A percentile compares a stretch with the other conserved stretches of the same genome.
Conservation (phyloP, 1,140 invertebrate genomes). For the Trigoniulus corallinus region DNA sequence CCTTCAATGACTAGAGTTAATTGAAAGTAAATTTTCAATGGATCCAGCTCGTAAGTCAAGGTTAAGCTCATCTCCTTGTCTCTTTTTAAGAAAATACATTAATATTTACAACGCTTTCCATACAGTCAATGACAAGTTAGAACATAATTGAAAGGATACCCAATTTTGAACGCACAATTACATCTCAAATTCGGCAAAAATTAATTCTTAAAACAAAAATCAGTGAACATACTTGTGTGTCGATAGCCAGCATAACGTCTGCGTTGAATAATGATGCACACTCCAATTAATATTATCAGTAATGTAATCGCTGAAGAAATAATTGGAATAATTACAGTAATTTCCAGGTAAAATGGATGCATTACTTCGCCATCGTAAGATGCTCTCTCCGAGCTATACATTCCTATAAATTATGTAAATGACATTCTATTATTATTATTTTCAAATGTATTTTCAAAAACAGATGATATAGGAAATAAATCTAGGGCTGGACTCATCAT, state of each 20-base stretch:
- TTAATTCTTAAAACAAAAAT: not conserved
- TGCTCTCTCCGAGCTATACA: not conserved
- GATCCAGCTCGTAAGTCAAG: no score
- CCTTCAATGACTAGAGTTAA: no score
- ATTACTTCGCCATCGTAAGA: not conserved
- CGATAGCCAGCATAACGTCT: constrained; percentile 7
- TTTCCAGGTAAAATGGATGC: constrained; percentile 3
- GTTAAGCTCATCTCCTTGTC: no score
- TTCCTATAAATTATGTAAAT: not conserved
- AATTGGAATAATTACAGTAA: constrained; percentile 3
- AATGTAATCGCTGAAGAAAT: not conserved
- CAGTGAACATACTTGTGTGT: not conserved
- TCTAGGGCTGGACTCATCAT: no score
- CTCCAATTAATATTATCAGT: not conserved
- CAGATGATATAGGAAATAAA: no score
- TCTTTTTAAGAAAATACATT: no score
- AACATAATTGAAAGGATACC: no score
- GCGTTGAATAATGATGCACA: not conserved
- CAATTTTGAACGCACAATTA: no score
- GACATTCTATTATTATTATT: not conserved
- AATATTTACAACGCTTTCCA: no score
- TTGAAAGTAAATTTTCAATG: no score
- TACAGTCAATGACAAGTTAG: no score
- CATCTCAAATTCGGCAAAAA: not conserved
- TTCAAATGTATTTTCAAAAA: not conserved